A percentile compares a stretch with the other conserved stretches of the same genome.
phyloP scores from a whole-genome alignment of 2,113 vertebrate genomes.

The Brachirus orientalis region DNA sequence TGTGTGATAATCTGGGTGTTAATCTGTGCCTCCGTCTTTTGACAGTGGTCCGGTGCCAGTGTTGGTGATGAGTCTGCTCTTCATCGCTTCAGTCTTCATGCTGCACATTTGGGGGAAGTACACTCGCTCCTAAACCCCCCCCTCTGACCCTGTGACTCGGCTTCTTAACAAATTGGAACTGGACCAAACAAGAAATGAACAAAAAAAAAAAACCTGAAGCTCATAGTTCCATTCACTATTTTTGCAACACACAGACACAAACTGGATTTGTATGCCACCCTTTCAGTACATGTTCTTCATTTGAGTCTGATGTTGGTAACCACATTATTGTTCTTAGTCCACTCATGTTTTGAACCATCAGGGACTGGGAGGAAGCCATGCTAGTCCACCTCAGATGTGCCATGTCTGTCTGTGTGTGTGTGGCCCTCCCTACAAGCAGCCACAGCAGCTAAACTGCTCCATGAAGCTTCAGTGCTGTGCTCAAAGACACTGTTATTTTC shows the following conservation, averaged over 20 bases:
- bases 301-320: conserved; percentile 5
- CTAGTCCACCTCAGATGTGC: conserved; percentile 1
- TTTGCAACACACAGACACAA: conserved; percentile 31
- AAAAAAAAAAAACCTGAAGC: conserved; percentile 12
- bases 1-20: conserved; percentile 35
- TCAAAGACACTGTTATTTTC: conserved; percentile 57
- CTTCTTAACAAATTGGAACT: conserved; percentile 83
- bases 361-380: conserved; percentile 9
- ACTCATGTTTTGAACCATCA: conserved; percentile 25
- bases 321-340: conserved; percentile 21
- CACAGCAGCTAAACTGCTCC: conserved; percentile 14
- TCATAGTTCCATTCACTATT: conserved; percentile 2
- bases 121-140: conserved; percentile 90
- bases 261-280: conserved; percentile 36
- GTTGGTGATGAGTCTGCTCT: conserved; percentile 98
- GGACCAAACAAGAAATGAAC: conserved; percentile 91
- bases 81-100: conserved; percentile 99
- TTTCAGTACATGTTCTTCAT: conserved; percentile 33
- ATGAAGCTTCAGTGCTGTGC: conserved; percentile 30
- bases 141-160: conserved; percentile 64
- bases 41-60: conserved; percentile 96
- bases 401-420: conserved; percentile 8
- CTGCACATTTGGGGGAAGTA: conserved; percentile 99
- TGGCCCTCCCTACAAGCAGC: conserved; percentile 4
- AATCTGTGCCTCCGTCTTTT: conserved; percentile 55